Evolutionary conservation across 2,797 vertebrate species (phyloP).

Genomic region (Dipus sagitta): DNA sequence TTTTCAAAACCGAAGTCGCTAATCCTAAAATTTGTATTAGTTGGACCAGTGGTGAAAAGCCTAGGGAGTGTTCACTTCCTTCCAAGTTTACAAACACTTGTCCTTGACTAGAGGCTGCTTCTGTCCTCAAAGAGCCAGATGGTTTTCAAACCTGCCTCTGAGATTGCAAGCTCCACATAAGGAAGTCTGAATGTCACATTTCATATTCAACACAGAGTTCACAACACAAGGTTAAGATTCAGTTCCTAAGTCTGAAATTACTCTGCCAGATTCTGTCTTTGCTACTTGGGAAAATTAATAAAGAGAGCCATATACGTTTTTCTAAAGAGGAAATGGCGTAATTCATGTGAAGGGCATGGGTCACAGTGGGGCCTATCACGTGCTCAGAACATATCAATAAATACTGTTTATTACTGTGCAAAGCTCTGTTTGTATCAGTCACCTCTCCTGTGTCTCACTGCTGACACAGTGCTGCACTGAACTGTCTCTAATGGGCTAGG

Average conservation of each 20-base stretch:
- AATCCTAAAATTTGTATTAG: neutral
- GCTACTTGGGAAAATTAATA: neutral
- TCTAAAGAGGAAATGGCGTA: neutral
- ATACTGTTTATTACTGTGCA: neutral
- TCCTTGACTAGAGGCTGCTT: neutral
- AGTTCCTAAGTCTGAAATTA: neutral
- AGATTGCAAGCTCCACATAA: neutral
- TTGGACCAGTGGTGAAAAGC: neutral
- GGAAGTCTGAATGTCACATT: neutral
- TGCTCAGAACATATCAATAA: neutral
- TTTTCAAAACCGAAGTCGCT: conserved; percentile 49
- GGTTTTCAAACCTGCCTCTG: neutral
- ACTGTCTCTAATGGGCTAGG: neutral
- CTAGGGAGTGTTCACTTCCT: neutral
- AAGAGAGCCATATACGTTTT: neutral
- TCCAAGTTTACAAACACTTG: neutral
- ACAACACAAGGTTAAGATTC: neutral
- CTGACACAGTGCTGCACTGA: neutral
- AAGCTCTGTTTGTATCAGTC: neutral
- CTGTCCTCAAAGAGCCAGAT: conserved; percentile 19
- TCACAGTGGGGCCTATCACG: neutral
- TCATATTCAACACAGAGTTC: neutral
- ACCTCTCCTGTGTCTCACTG: neutral
- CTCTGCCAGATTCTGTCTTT: neutral
- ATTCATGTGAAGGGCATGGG: neutral